Evolutionary conservation across 2,113 vertebrate genomes (phyloP), one percentile per base, ranked within the genome.

Genomic region (Microtus ochrogaster): DNA sequence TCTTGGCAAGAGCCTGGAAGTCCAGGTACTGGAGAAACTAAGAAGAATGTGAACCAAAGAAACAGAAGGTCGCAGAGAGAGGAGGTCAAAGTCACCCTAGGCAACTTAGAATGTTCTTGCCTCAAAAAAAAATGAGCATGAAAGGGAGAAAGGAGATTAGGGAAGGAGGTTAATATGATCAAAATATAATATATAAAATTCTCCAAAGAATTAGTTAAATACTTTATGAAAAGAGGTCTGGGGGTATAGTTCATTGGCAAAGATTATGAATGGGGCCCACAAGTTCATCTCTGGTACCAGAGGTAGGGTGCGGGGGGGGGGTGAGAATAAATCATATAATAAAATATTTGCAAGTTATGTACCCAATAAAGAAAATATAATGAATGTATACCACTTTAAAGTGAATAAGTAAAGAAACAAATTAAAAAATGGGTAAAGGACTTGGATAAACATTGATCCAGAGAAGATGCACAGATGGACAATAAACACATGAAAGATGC

Each of bases 331-430:
- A 82, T 8, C 12, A 86, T 47, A 28, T 49, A 39, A 91, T 24
- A 66, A 91, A 95, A 78, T 89, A 89, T 82, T 92, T 77, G 7
- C 26, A 33, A 58, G 52, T 95, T 33, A 44, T 24, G 28, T 76
- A 90, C 65, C 24, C 26, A 30, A 33, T 70, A 33, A 86, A 86
- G 82, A 61, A 86, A 73, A 93, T n/a, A n/a, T 24, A 77, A 92
- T 81, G 39, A 39, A 84, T 11, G 83, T n/a, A 30, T 70, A 10
- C 36, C 91, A 39, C 7, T 58, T 47, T 88, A 83, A 61, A 83
- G 41, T 19, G 14, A 68, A 68, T 68, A 39, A 91, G 66, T 72
- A 61, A 66, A 86, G n/a, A 81, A 74, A 1, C 2, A 24, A 72
- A 22, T 49, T 74, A 68, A 92, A 95, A 90, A 61, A 52, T 73